Conservation (phyloP, 2,113 vertebrate genomes). For the Poecilia latipinna region DNA sequence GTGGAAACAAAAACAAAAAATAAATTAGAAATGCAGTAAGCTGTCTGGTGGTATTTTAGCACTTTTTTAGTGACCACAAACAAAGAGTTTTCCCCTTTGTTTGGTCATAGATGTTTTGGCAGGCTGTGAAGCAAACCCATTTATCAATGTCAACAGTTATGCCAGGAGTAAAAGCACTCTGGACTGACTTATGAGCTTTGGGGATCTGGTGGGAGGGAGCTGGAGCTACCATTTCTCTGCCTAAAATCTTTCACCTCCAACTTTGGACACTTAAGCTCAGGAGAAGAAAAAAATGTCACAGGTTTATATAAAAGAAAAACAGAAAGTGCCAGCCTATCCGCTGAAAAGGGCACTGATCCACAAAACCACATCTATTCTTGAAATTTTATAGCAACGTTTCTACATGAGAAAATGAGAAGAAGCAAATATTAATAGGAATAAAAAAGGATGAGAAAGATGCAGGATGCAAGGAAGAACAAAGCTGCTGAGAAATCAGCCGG, state of each 20-base stretch:
- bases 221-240: slow-evolving; percentile 9
- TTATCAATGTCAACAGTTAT: slow-evolving; percentile 57
- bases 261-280: neutral
- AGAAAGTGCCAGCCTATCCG: neutral
- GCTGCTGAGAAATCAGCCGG: neutral
- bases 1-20: neutral
- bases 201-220: slow-evolving; percentile 34
- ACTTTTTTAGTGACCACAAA: slow-evolving; percentile 13
- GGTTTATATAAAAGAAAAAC: slow-evolving; percentile 5
- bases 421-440: neutral
- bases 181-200: slow-evolving; percentile 55
- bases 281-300: slow-evolving; percentile 5
- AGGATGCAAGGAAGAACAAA: neutral
- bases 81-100: slow-evolving; percentile 9
- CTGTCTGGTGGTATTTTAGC: neutral
- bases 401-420: neutral
- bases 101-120: slow-evolving; percentile 49
- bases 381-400: neutral
- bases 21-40: neutral
- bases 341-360: neutral
- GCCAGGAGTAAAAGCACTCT: slow-evolving; percentile 47
- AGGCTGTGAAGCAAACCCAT: slow-evolving; percentile 52
- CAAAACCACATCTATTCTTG: neutral
- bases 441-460: neutral
- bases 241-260: slow-evolving; percentile 22